phyloP scores from a whole-genome alignment of 2,113 vertebrate species.

The Petrocephalus microphthalmus region DNA sequence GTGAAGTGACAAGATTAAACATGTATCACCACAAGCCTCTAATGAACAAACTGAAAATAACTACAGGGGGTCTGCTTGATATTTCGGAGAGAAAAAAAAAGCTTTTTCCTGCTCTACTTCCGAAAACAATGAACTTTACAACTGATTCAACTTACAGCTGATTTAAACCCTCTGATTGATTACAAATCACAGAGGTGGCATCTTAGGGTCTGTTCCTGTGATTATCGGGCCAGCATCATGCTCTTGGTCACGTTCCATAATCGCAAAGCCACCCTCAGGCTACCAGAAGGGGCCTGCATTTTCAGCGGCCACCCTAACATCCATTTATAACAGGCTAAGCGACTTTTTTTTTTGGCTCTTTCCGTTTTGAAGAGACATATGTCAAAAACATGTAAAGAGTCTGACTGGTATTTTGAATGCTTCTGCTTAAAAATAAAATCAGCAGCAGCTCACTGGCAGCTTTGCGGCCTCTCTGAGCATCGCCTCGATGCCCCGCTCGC shows the following conservation, averaged over 20 bases:
- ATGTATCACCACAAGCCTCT: slow-evolving; percentile 26
- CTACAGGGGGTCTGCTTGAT: slow-evolving; percentile 20
- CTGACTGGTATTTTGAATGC: not conserved
- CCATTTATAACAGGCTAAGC: not conserved
- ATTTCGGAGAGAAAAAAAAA: not conserved
- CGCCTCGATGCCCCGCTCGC: not conserved
- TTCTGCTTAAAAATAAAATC: not conserved
- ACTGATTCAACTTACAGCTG: too few relatives aligned
- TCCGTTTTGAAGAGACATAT: not conserved
- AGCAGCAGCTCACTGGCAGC: not conserved
- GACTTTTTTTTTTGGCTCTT: not conserved
- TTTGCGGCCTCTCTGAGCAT: not conserved
- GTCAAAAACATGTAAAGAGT: not conserved
- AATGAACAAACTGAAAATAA: slow-evolving; percentile 30
- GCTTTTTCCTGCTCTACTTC: not conserved
- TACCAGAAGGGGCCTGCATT: not conserved
- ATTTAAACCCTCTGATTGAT: not conserved
- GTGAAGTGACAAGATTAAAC: slow-evolving; percentile 13
- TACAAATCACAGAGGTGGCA: not conserved
- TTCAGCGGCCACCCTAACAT: not conserved
- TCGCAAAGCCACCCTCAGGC: not conserved
- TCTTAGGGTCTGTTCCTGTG: not conserved
- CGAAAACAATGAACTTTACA: not conserved
- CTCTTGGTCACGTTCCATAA: not conserved
- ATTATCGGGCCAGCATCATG: not conserved